Percentiles rank a stretch among this genome's conserved stretches.
Conservation (phyloP, 2,797 vertebrate genomes). For the Falco berigora region DNA sequence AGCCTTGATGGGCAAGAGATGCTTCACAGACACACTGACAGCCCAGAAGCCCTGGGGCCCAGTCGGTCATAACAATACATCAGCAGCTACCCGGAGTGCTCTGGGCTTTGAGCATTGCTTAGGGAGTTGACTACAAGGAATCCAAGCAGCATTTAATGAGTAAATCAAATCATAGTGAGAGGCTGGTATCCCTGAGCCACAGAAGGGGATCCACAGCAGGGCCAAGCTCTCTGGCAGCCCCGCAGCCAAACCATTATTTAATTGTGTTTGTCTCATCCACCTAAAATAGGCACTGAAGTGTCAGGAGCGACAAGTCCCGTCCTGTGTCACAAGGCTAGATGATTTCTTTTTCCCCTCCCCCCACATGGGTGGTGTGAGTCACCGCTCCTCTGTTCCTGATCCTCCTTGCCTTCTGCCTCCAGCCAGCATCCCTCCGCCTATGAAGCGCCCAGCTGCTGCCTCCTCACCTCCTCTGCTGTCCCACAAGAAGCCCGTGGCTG, state of each 20-base stretch:
- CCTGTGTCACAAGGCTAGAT: constrained; percentile 23
- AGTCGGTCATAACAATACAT: neutral
- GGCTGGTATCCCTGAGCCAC: neutral
- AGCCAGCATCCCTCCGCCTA: constrained; percentile 60
- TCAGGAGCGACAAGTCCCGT: neutral
- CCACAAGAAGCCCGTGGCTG: constrained; percentile 68
- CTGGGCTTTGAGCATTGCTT: neutral
- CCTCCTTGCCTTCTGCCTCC: constrained; percentile 4
- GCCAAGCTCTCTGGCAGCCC: neutral
- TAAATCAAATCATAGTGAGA: neutral
- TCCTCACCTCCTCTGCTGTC: constrained; percentile 63
- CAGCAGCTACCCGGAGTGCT: neutral
- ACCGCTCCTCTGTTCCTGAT: neutral
- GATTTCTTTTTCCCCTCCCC: neutral
- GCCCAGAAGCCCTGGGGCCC: neutral
- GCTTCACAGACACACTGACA: neutral
- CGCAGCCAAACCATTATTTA: neutral
- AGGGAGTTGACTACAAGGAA: neutral
- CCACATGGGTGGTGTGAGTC: constrained; percentile 23
- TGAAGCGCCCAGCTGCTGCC: constrained; percentile 75
- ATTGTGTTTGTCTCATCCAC: neutral
- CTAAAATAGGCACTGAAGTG: constrained; percentile 18
- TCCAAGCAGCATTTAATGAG: neutral
- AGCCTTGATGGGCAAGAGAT: neutral
- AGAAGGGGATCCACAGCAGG: neutral